Evolutionary conservation across 2,888 invertebrate genomes (phyloP).

Genomic region (Mechanitis messenoides): DNA sequence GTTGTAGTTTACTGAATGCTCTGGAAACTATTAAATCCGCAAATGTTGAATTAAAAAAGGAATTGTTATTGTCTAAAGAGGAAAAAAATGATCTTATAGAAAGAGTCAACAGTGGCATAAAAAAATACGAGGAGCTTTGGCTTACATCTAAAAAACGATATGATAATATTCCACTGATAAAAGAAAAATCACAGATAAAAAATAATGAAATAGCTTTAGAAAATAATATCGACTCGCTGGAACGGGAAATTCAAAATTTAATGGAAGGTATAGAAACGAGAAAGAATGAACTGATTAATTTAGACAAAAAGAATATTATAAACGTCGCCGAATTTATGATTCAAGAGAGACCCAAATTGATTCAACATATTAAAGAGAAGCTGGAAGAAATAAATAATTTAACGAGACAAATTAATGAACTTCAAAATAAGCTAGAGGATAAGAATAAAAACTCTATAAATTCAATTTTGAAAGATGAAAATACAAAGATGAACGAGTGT

Average conservation of each 20-base stretch:
- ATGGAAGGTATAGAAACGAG: constrained; percentile 40
- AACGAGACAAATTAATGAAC: constrained; percentile 20
- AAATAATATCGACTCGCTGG: constrained; percentile 37
- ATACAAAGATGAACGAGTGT: constrained; percentile 2
- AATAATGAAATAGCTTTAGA: constrained; percentile 37
- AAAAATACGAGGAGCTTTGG: constrained; percentile 59
- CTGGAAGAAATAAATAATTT: constrained; percentile 33
- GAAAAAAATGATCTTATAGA: constrained; percentile 41
- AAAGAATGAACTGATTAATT: constrained; percentile 32
- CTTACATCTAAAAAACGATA: constrained; percentile 47
- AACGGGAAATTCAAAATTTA: constrained; percentile 38
- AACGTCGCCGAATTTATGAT: constrained; percentile 51
- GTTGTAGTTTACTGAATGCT: constrained; percentile 46
- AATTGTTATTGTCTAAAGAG: constrained; percentile 47
- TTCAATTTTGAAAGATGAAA: not conserved
- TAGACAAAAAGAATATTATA: constrained; percentile 44
- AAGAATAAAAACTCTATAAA: constrained; percentile 6
- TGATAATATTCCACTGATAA: constrained; percentile 56
- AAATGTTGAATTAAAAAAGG: constrained; percentile 55
- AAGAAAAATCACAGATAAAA: constrained; percentile 41
- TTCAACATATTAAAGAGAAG: constrained; percentile 40
- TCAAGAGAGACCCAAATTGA: constrained; percentile 41
- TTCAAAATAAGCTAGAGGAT: not conserved
- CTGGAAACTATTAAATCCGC: constrained; percentile 48
- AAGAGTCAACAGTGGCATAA: constrained; percentile 43